Conservation (phyloP, 1,140 invertebrate genomes). For the Drosophila triauraria region DNA sequence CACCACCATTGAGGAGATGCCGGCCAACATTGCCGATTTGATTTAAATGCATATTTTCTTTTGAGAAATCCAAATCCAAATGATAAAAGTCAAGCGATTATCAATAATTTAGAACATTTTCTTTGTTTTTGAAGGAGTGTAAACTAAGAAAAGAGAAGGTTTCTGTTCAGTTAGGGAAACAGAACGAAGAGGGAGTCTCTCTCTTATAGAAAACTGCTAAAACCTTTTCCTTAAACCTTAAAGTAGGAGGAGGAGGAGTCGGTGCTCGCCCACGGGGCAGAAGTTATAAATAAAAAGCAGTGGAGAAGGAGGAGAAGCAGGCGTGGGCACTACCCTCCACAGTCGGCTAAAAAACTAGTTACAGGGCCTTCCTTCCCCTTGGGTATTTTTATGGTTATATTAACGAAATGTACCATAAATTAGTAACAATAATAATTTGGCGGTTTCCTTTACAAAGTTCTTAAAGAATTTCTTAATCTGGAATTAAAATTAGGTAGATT, state of each 20-base stretch:
- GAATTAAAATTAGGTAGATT: neutral
- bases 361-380: neutral
- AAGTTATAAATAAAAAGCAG: slow-evolving; percentile 13
- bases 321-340: neutral
- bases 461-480: neutral
- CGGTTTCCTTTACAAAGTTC: neutral
- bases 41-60: slow-evolving; percentile 89
- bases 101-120: no score
- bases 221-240: no score
- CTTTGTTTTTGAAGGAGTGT: no score
- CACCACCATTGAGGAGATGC: slow-evolving; percentile 99
- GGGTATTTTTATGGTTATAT: neutral
- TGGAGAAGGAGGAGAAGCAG: neutral
- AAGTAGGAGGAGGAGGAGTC: neutral
- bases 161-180: no score
- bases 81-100: no score
- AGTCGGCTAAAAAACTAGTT: slow-evolving; percentile 1
- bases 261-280: slow-evolving; percentile 1
- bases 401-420: neutral
- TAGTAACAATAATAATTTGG: neutral
- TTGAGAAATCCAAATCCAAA: slow-evolving; percentile 30
- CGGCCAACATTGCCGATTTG: slow-evolving; percentile 98
- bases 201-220: no score
- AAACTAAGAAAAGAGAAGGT: no score
- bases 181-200: no score